A percentile compares a stretch with the other conserved stretches of the same genome.
Evolutionary conservation across 2,888 invertebrate species (phyloP).

Genomic region (Allophyes oxyacanthae): DNA sequence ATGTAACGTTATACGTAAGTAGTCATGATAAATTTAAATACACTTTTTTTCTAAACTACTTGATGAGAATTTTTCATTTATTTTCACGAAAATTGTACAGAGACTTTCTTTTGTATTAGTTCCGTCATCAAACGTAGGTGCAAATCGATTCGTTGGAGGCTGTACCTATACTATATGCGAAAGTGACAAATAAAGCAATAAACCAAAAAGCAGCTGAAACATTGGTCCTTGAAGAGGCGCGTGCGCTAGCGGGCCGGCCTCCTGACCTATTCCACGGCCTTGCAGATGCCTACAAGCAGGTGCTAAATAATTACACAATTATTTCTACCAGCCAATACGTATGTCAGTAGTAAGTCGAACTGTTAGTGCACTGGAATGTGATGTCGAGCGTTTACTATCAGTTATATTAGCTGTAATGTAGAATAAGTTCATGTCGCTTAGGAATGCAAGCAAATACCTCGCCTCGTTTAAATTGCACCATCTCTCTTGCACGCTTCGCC

Average conservation of each 20-base stretch:
- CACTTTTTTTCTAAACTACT: conserved; percentile 8
- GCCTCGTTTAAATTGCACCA: not conserved
- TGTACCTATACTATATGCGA: conserved; percentile 9
- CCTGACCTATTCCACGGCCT: conserved; percentile 85
- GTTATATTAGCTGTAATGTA: conserved; percentile 20
- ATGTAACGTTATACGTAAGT: conserved; percentile 8
- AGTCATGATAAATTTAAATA: conserved; percentile 31
- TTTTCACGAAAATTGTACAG: too few relatives aligned
- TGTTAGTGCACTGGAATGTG: conserved; percentile 31
- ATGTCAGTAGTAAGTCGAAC: conserved; percentile 23
- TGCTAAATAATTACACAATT: conserved; percentile 55
- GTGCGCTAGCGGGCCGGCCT: conserved; percentile 79
- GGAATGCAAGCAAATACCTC: conserved; percentile 17
- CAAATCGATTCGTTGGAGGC: not conserved
- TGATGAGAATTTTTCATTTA: too few relatives aligned
- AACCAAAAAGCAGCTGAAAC: conserved; percentile 69
- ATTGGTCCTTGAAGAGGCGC: conserved; percentile 73
- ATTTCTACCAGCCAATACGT: conserved; percentile 36
- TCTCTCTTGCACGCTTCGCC: too few relatives aligned
- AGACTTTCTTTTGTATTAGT: too few relatives aligned
- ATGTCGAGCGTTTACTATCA: conserved; percentile 20
- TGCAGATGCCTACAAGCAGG: conserved; percentile 68
- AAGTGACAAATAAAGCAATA: conserved; percentile 38
- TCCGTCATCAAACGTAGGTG: too few relatives aligned
- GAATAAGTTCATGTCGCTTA: conserved; percentile 17